These are phyloP conservation scores for Apamea anceps DNA, from an alignment of 2,888 invertebrate species.

Conservation along the genomic window DNA sequence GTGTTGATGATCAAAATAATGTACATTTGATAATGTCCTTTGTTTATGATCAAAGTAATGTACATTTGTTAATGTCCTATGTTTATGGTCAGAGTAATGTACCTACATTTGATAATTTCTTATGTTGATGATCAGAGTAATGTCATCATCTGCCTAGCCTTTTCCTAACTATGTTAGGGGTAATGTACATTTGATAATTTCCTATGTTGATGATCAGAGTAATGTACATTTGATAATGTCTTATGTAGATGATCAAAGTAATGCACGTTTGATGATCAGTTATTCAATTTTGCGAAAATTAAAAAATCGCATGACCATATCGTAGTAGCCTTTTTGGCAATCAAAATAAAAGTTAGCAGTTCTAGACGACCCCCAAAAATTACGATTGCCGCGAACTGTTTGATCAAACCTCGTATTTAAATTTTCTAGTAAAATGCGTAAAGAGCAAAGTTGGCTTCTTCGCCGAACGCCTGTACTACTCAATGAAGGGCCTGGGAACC, in stretches of 20 bases:
- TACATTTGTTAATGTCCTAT: no score
- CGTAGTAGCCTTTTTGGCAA: background rate
- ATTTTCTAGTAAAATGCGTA: constrained; percentile 94
- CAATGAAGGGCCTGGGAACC: constrained; percentile 97
- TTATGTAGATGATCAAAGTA: no score
- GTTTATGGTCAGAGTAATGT: no score
- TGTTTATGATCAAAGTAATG: no score
- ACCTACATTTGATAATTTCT: background rate
- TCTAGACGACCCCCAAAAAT: background rate
- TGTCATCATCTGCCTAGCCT: no score
- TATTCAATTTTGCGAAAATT: background rate
- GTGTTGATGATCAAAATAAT: no score
- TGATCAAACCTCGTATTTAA: background rate
- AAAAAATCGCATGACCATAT: background rate
- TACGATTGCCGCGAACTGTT: background rate
- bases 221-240: background rate
- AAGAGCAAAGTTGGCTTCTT: constrained; percentile 97
- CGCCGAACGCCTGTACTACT: constrained; percentile 96
- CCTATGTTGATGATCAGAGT: no score
- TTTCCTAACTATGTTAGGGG: no score
- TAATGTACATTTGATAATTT: background rate
- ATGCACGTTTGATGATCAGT: no score
- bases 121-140: no score
- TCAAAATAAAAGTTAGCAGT: background rate
- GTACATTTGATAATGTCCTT: background rate